Evolutionary conservation across 1,140 invertebrate genomes (phyloP).

Genomic region (Halictus rubicundus): DNA sequence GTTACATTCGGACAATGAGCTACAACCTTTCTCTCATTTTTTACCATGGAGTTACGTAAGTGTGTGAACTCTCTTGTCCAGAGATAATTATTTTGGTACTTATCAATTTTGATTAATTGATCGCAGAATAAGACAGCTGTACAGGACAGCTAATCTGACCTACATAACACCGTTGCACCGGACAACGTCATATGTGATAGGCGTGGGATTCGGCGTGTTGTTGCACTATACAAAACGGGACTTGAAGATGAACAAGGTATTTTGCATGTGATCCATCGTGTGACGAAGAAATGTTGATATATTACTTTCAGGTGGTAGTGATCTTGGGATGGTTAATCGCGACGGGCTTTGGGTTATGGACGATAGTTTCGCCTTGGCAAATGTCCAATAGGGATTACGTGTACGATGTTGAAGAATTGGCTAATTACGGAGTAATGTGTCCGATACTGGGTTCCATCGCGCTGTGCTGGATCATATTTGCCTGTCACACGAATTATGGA

Average conservation of each 20-base stretch:
- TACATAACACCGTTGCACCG: conserved; percentile 84
- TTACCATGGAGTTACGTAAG: conserved; percentile 86
- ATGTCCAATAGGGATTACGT: conserved; percentile 82
- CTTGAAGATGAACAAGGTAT: conserved; percentile 76
- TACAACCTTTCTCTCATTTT: conserved; percentile 84
- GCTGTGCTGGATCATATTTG: conserved; percentile 85
- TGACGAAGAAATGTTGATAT: conserved; percentile 11
- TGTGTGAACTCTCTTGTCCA: background rate
- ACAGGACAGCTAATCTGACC: conserved; percentile 84
- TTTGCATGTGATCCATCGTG: background rate
- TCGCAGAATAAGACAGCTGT: conserved; percentile 84
- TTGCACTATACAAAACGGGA: conserved; percentile 80
- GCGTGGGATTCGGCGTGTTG: conserved; percentile 83
- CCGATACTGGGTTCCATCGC: conserved; percentile 83
- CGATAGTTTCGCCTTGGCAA: conserved; percentile 83
- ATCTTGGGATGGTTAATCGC: conserved; percentile 82
- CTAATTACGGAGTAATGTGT: conserved; percentile 84
- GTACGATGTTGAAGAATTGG: conserved; percentile 83
- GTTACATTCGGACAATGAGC: conserved; percentile 82
- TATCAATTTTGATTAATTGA: background rate
- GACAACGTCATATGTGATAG: conserved; percentile 85
- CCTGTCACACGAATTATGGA: conserved; percentile 82
- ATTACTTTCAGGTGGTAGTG: conserved; percentile 77
- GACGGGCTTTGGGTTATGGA: conserved; percentile 79
- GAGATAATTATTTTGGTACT: too few relatives aligned